Conservation (phyloP, 2,113 vertebrate species). For the Chlorocebus sabaeus region DNA sequence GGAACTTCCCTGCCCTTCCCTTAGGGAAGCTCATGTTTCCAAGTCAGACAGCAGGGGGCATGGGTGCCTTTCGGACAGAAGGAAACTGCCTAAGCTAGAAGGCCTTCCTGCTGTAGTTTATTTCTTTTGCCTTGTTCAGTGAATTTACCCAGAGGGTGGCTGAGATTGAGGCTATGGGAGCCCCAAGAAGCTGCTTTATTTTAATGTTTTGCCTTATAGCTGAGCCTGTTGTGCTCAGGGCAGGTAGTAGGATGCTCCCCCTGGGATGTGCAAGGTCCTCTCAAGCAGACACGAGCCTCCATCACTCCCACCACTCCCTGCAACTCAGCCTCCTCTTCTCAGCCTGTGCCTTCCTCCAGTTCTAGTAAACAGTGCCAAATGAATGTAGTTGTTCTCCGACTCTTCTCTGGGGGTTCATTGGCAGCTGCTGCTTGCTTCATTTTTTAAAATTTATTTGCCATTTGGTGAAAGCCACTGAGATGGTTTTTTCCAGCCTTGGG, state of each 20-base stretch:
- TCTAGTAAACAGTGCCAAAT: not conserved
- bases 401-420: not conserved
- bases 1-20: not conserved
- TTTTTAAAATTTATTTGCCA: conserved; percentile 50
- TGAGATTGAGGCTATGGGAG: not conserved
- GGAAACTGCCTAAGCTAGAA: not conserved
- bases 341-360: not conserved
- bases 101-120: not conserved
- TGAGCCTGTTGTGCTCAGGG: not conserved
- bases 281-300: not conserved
- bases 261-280: not conserved
- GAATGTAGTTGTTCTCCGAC: not conserved
- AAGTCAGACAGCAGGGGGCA: conserved; percentile 64
- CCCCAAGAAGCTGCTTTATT: not conserved
- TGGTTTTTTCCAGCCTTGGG: not conserved
- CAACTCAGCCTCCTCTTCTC: not conserved
- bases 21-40: not conserved
- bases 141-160: not conserved
- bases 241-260: not conserved
- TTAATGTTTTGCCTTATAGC: not conserved
- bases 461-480: conserved; percentile 22
- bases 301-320: no score
- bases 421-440: conserved; percentile 43
- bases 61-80: not conserved
- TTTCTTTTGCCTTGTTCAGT: not conserved